These are phyloP conservation scores for Teinopalpus imperialis DNA, from an alignment of 2,888 invertebrate species.

Conservation along the genomic window DNA sequence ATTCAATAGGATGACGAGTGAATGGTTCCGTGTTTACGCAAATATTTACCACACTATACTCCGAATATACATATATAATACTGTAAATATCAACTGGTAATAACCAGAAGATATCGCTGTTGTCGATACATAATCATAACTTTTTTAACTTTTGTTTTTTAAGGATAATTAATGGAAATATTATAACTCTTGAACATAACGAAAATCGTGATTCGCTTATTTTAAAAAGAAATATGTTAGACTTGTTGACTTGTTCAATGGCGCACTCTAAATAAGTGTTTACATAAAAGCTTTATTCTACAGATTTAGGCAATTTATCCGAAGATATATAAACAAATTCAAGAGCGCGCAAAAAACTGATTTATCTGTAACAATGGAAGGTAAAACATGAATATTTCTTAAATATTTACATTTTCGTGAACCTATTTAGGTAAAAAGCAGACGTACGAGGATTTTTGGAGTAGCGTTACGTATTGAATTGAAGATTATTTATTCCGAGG, in stretches of 20 bases:
- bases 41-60: too few relatives aligned
- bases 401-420: conserved; percentile 20
- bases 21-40: too few relatives aligned
- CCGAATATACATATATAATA: too few relatives aligned
- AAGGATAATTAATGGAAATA: too few relatives aligned
- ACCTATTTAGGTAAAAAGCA: conserved; percentile 18
- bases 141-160: too few relatives aligned
- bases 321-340: conserved; percentile 21
- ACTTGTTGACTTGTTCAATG: conserved; percentile 25
- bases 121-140: too few relatives aligned
- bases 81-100: too few relatives aligned
- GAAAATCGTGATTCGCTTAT: conserved; percentile 8
- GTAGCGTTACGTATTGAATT: conserved; percentile 10
- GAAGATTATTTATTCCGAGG: conserved; percentile 8
- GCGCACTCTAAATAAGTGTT: conserved; percentile 27
- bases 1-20: too few relatives aligned
- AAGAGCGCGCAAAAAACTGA: conserved; percentile 19
- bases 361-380: conserved; percentile 22
- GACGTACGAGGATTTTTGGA: conserved; percentile 3
- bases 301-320: conserved; percentile 24
- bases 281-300: conserved; percentile 26
- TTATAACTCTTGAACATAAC: neutral
- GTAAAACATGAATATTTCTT: conserved; percentile 19
- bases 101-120: too few relatives aligned
- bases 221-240: conserved; percentile 12